phyloP scores from a whole-genome alignment of 2,797 vertebrate species.

The Tympanoctomys barrerae region DNA sequence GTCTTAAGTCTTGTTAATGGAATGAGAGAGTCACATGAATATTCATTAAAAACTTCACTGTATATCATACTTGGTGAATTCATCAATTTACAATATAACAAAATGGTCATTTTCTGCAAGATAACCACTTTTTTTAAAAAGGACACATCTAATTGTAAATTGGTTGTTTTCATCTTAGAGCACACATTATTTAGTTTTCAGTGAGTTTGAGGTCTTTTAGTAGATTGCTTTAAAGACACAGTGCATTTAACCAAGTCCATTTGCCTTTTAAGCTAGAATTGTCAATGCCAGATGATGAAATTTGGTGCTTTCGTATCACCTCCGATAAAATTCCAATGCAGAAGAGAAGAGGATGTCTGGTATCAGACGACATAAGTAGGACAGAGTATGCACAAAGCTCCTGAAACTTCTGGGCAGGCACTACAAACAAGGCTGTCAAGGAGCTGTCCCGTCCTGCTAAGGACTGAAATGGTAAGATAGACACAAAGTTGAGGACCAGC shows the following conservation, averaged over 20 bases:
- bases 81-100: slow-evolving; percentile 85
- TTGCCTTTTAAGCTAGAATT: slow-evolving; percentile 56
- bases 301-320: slow-evolving; percentile 64
- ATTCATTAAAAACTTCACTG: slow-evolving; percentile 87
- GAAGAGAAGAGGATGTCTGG: background rate
- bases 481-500: slow-evolving; percentile 75
- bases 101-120: slow-evolving; percentile 85
- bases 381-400: background rate
- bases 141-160: slow-evolving; percentile 81
- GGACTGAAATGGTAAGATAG: slow-evolving; percentile 64
- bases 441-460: slow-evolving; percentile 30
- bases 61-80: slow-evolving; percentile 84
- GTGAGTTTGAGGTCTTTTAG: slow-evolving; percentile 78
- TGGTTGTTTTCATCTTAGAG: slow-evolving; percentile 83
- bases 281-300: slow-evolving; percentile 75
- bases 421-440: background rate
- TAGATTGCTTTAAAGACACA: slow-evolving; percentile 78
- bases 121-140: slow-evolving; percentile 80
- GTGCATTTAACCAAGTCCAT: slow-evolving; percentile 77
- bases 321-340: slow-evolving; percentile 64
- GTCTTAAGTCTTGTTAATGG: slow-evolving; percentile 87
- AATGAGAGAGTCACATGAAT: slow-evolving; percentile 88
- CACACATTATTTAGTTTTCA: slow-evolving; percentile 78
- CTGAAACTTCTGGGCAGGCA: slow-evolving; percentile 43
- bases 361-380: slow-evolving; percentile 35